A percentile compares a stretch with the other conserved stretches of the same genome.
phyloP scores from a whole-genome alignment of 2,113 vertebrate species.

The Picathartes gymnocephalus region DNA sequence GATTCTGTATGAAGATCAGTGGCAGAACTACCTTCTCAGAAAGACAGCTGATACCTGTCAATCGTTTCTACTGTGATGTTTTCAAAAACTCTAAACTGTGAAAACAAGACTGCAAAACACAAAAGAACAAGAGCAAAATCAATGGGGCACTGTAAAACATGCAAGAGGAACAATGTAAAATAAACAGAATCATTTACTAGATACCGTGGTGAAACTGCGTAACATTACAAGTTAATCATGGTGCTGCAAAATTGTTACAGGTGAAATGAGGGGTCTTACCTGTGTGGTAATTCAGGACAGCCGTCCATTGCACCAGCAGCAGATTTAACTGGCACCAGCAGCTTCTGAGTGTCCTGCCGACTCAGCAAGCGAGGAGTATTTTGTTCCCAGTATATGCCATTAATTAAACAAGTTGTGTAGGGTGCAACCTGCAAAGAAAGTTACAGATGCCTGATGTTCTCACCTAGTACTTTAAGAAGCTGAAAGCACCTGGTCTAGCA shows the following conservation, averaged over 20 bases:
- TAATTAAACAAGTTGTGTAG: slow-evolving; percentile 93
- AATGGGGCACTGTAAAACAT: neutral
- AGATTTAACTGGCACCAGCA: slow-evolving; percentile 76
- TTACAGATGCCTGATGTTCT: neutral
- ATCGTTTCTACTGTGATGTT: neutral
- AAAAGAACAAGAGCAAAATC: neutral
- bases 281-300: slow-evolving; percentile 87
- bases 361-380: slow-evolving; percentile 87
- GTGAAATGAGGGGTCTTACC: slow-evolving; percentile 68
- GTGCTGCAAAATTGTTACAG: neutral
- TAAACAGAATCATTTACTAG: neutral
- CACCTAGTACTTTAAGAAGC: neutral
- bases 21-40: neutral
- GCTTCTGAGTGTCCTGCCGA: slow-evolving; percentile 82
- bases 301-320: slow-evolving; percentile 62
- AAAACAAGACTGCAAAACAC: neutral
- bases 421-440: slow-evolving; percentile 86
- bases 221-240: neutral
- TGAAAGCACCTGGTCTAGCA: neutral
- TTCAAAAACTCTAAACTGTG: neutral
- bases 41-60: neutral
- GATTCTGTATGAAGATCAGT: neutral
- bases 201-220: neutral
- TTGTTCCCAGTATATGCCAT: slow-evolving; percentile 98
- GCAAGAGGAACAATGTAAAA: neutral